Conservation (phyloP, 2,888 invertebrate species). For the Callinectes sapidus region DNA sequence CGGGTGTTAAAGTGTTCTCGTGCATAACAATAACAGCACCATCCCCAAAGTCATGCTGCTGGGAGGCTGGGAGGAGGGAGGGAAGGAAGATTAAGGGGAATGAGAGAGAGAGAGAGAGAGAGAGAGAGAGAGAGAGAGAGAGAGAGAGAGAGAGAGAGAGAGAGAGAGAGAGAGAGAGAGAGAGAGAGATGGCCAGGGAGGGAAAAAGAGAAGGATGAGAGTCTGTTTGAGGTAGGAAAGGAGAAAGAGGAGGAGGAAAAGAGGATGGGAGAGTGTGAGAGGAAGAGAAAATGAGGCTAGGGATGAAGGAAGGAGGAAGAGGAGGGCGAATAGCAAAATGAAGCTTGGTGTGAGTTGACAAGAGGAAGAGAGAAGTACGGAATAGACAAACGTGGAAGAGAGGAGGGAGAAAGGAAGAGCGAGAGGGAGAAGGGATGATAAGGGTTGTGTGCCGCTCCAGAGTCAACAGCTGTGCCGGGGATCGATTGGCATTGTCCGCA, state of each 20-base stretch:
- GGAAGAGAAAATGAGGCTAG: background rate
- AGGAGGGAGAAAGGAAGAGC: constrained; percentile 20
- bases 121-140: background rate
- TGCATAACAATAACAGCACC: constrained; percentile 32
- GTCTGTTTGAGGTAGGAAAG: background rate
- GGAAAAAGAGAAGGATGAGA: background rate
- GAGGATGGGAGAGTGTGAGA: background rate
- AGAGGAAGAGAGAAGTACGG: background rate
- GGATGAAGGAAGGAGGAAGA: background rate
- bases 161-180: constrained; percentile 4
- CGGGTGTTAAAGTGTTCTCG: constrained; percentile 28
- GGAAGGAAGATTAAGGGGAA: constrained; percentile 14
- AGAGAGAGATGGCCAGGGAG: background rate
- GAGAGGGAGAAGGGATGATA: constrained; percentile 15
- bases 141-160: constrained; percentile 16
- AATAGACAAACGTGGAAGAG: background rate
- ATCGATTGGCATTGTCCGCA: constrained; percentile 30
- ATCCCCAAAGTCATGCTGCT: constrained; percentile 3
- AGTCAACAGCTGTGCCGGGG: constrained; percentile 30
- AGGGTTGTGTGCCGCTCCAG: constrained; percentile 20
- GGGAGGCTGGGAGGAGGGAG: constrained; percentile 15
- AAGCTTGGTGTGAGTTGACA: background rate
- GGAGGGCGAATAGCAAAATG: background rate
- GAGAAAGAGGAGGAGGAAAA: background rate
- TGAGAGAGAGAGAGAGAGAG: background rate